Base-by-base conservation (phyloP, 2,113 vertebrate genomes). In the Poecile atricapillus region DNA sequence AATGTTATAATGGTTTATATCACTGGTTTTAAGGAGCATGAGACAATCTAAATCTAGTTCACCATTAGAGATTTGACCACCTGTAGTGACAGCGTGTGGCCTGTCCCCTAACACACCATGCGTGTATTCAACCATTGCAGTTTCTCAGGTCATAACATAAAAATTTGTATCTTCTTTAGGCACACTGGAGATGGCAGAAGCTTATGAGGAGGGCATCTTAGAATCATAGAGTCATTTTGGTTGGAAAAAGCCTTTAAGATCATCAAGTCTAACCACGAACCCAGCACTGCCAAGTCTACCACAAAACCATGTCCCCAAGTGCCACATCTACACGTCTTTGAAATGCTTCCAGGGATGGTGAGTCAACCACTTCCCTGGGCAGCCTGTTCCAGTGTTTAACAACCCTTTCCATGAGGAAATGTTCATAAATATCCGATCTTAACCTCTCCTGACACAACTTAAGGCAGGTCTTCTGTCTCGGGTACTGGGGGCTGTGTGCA, bases 81-180 rank as follows among this genome's bases (percentile, higher is more conserved):
- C 17, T 41, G 22, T 3, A 2, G 39, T 64, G 64, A 52, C 50
- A 82, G 14, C 7, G 4, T 50, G 25, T 9, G 50, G 3, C 27
- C 20, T 86, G 18, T 52, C 21, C 43, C 8, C 3, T 63, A n/a
- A 52, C 30, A 24, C 3, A 31, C 13, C 20, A 13, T 2, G 1
- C 33, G 4, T 0, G 0, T 56, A 41, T 39, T 52, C 56, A 81
- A 25, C 5, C 13, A 21, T 15, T 83, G 33, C 37, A 13, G 9
- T 65, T 71, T 78, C 33, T 62, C 23, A 69, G 2, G 0, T 30
- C 0, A 10, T 53, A 43, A 17, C 0, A 0, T 10, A 27, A 50
- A 44, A 30, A 23, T 31, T 41, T 75, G 28, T 17, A 2, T 22
- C 7, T 68, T 76, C 27, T 69, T 75, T 53, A 70, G 31, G 43